Evolutionary conservation across 2,888 invertebrate species (phyloP).

Genomic region (Conchocele bisecta): DNA sequence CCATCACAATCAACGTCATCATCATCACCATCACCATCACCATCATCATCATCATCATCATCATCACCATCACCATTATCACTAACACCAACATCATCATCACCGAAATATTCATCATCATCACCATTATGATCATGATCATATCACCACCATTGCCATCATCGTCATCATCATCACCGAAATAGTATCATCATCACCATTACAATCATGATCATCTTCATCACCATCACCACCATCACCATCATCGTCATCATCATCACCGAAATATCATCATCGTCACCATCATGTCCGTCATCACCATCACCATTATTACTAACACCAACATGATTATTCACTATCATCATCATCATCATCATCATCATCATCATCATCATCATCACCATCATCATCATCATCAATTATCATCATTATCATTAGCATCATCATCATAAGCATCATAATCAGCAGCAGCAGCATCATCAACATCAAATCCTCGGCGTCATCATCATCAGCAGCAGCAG

Average conservation of each 20-base stretch:
- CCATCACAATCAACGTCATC: conserved; percentile 77
- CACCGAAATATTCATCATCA: neutral
- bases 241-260: conserved; percentile 12
- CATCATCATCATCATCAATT: neutral
- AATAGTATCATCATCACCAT: neutral
- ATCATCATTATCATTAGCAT: conserved; percentile 6
- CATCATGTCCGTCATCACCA: conserved; percentile 31
- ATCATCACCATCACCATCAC: conserved; percentile 6
- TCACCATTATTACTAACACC: conserved; percentile 18
- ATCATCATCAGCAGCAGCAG: neutral
- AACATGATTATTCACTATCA: conserved; percentile 25
- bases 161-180: conserved; percentile 1
- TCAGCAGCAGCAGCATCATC: neutral
- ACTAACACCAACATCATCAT: neutral
- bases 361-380: conserved; percentile 18
- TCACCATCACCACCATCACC: neutral
- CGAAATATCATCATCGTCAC: conserved; percentile 19
- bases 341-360: conserved; percentile 87
- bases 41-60: conserved; percentile 19
- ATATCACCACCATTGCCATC: neutral
- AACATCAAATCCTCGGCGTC: neutral
- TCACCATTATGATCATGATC: neutral
- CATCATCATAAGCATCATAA: neutral
- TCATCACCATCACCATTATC: conserved; percentile 5
- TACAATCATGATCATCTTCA: neutral